Base-by-base conservation (phyloP, 2,888 invertebrate species). In the Chrysotoxum bicinctum region DNA sequence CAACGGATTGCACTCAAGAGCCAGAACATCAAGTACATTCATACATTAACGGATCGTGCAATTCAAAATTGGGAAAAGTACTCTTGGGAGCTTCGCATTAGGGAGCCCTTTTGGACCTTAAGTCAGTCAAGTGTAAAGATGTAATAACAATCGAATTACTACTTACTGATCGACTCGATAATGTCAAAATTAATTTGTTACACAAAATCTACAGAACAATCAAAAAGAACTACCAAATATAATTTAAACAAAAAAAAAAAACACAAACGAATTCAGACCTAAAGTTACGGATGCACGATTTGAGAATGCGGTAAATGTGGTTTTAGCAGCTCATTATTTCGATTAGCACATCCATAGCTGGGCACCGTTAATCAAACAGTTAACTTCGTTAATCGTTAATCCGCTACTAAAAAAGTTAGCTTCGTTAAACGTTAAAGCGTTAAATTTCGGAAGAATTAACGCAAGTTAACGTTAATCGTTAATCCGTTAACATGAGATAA, bases 131-230 rank as follows among this genome's bases (percentile, higher is more conserved):
- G 76, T 81, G 85, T 76, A 81, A 85, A 85, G 77, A 77, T 68
- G 68, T 52, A 85, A 81, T 76, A 69, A 81, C 85, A 76, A 81
- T 81, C 66, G 76, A 81, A 66, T 48, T 14, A 50, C 50, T 37
- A 74, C 26, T 23, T 50, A 26, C 79, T 81, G 85, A 85, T 85
- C 85, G 58, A 72, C 69, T 68, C 62, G 76, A 85, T 85, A 85
- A 85, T 85, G 85, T 85, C 85, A 73, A 81, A 85, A 85, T 85
- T 85, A 85, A 85, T 85, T 85, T 81, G 81, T 81, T 64, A 77
- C 81, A 85, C 72, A 70, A 76, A 84, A 70, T 80, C 70, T 76
- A 75, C 56, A 75, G 16, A 78, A 56, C 48, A 78, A 78, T 54
- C 52, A 35, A 73, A 66, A 54, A 12, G 60, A 80, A 74, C 66